These are phyloP conservation scores for Epistrophella euchroma DNA, from an alignment of 2,888 invertebrate species.

Conservation along the genomic window DNA sequence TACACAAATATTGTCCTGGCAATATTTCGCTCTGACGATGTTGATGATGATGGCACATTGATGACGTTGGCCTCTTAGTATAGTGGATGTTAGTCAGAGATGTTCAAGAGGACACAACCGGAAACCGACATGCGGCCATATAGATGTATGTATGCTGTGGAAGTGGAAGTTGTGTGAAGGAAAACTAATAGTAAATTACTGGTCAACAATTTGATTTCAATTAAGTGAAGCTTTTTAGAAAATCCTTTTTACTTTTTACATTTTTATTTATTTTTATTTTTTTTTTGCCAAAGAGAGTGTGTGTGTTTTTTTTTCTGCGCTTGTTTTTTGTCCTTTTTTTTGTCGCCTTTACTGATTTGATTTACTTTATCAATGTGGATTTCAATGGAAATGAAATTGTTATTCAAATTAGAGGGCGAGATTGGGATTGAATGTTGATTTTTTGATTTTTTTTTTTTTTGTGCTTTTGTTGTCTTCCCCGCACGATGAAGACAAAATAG, in stretches of 20 bases:
- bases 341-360: constrained; percentile 42
- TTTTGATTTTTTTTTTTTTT: constrained; percentile 12
- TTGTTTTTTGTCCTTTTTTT: not conserved
- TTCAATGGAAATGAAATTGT: constrained; percentile 52
- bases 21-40: constrained; percentile 40
- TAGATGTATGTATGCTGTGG: not conserved
- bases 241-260: not conserved
- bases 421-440: constrained; percentile 23
- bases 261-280: not conserved
- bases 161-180: constrained; percentile 7
- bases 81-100: constrained; percentile 10
- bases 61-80: not conserved
- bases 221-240: constrained; percentile 54
- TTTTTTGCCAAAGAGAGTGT: not conserved
- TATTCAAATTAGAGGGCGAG: constrained; percentile 47
- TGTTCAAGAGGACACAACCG: constrained; percentile 35
- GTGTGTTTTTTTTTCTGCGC: not conserved
- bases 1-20: constrained; percentile 69
- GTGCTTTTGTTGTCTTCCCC: not conserved
- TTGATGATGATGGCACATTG: constrained; percentile 32
- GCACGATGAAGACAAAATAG: not conserved
- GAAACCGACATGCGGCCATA: constrained; percentile 21
- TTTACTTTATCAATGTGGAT: constrained; percentile 39
- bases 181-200: constrained; percentile 52
- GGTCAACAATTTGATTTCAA: constrained; percentile 74